These are phyloP conservation scores for Cremastinae sp. DNA, from an alignment of 2,888 invertebrate species.

Conservation along the genomic window DNA sequence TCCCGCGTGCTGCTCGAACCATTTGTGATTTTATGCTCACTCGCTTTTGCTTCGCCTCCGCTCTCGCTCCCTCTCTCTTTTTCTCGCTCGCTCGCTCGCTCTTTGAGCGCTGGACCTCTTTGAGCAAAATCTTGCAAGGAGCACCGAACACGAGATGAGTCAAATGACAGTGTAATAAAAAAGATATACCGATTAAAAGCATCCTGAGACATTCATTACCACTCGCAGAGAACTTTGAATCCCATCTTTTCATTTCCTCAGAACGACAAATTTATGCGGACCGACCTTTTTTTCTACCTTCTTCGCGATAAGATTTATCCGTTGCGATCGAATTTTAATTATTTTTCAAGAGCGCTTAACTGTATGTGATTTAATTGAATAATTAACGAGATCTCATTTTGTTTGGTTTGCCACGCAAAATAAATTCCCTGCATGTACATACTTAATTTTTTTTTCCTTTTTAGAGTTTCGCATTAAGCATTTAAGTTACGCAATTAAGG, in stretches of 20 bases:
- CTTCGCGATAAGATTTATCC: too few relatives aligned
- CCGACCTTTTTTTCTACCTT: too few relatives aligned
- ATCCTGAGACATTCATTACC: neutral
- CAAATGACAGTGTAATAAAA: conserved; percentile 29
- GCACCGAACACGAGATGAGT: conserved; percentile 14
- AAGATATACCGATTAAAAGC: conserved; percentile 11
- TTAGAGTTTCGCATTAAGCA: too few relatives aligned
- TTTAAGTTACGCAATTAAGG: too few relatives aligned
- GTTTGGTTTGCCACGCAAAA: too few relatives aligned
- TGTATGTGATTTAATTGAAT: too few relatives aligned
- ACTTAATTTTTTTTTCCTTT: too few relatives aligned
- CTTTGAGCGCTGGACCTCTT: neutral
- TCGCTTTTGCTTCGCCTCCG: conserved; percentile 40
- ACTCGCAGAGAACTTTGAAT: neutral
- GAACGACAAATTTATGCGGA: too few relatives aligned
- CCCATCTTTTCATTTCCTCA: neutral
- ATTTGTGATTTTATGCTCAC: conserved; percentile 73
- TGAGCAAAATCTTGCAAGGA: conserved; percentile 3
- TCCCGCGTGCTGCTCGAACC: conserved; percentile 67
- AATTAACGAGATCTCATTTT: too few relatives aligned
- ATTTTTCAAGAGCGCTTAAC: too few relatives aligned
- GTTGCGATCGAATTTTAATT: too few relatives aligned
- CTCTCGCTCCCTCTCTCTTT: conserved; percentile 21
- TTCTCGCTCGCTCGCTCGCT: conserved; percentile 14
- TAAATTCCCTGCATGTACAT: too few relatives aligned